Evolutionary conservation across 2,888 invertebrate species (phyloP), one percentile per base, ranked within the genome.

Genomic region (Ganaspis brasiliensis): DNA sequence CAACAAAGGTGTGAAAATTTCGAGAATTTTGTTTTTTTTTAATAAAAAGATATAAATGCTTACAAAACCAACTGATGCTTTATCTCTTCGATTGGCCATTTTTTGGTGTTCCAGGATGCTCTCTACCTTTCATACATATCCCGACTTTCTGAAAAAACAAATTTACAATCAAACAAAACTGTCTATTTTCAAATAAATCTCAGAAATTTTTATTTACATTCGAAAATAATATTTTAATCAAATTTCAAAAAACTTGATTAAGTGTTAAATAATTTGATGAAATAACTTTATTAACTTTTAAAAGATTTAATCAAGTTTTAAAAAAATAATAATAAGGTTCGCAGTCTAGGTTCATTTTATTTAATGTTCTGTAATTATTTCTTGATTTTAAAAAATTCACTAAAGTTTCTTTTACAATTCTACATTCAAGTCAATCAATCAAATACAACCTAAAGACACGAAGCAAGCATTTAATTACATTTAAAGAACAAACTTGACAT

Each of bases 1-100:
- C 6, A n/a, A 2, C 31, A 31, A 31, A 31, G 6, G 31, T 31
- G 31, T 6, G 16, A 6, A 19, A 52, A 52, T 19, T 19, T 19
- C 0, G 16, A 49, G 0, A 16, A 52, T 8, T 49, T 14, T 3
- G 19, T 9, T 19, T 52, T 52, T 52, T n/a, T n/a, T n/a, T n/a
- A n/a, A n/a, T 9, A 52, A 19, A 19, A 6, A 6, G 16, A 52
- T 16, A 52, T 14, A 35, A 40, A 55, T 84, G 90, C 90, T 90
- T 77, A 90, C 90, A 85, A 90, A 90, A 76, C 90, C 89, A 49
- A 80, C 37, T 5, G 89, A 83, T 72, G 87, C 83, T 85, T 89
- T 90, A 78, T 90, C 90, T 77, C 87, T 90, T 83, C 89, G 89
- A 77, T 86, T 89, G 75, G 90, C 86, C 90, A 90, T 90, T 79